phyloP scores from a whole-genome alignment of 92 coral and sea anemone species.

The Epizoanthus illoricatus region DNA sequence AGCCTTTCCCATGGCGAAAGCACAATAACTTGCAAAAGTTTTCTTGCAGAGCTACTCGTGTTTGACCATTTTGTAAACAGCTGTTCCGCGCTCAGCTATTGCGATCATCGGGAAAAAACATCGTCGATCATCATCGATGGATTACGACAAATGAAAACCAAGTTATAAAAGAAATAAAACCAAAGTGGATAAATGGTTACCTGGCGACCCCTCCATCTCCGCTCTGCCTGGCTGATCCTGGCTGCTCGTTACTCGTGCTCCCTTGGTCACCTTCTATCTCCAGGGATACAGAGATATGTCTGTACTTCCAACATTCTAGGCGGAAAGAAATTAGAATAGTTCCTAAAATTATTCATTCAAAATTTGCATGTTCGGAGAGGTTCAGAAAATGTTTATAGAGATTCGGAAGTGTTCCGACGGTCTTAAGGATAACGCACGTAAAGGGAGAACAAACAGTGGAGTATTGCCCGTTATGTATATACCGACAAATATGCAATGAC shows the following conservation, averaged over 20 bases:
- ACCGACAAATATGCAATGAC: no score
- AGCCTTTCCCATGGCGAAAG: no score
- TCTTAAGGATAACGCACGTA: no score
- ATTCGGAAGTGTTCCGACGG: no score
- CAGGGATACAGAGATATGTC: slow-evolving; percentile 45
- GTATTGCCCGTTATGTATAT: no score
- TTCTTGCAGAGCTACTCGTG: no score
- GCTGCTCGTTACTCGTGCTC: slow-evolving; percentile 40
- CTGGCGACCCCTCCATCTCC: slow-evolving; percentile 90
- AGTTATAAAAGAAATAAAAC: not conserved
- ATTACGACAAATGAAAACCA: not conserved
- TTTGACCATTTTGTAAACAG: no score
- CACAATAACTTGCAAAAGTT: no score
- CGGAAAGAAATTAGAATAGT: not conserved
- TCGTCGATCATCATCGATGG: not conserved
- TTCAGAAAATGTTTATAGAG: no score
- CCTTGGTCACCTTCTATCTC: slow-evolving; percentile 39
- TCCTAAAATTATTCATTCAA: not conserved
- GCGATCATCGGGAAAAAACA: no score
- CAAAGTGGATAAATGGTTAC: slow-evolving; percentile 30
- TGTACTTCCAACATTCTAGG: slow-evolving; percentile 88
- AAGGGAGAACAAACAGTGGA: no score
- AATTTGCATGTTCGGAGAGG: not conserved
- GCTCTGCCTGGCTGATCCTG: slow-evolving; percentile 61
- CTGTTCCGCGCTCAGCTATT: no score